Percentiles rank a stretch among this genome's conserved stretches.
Evolutionary conservation across 2,888 invertebrate genomes (phyloP).

Genomic region (Conus canariensis): DNA sequence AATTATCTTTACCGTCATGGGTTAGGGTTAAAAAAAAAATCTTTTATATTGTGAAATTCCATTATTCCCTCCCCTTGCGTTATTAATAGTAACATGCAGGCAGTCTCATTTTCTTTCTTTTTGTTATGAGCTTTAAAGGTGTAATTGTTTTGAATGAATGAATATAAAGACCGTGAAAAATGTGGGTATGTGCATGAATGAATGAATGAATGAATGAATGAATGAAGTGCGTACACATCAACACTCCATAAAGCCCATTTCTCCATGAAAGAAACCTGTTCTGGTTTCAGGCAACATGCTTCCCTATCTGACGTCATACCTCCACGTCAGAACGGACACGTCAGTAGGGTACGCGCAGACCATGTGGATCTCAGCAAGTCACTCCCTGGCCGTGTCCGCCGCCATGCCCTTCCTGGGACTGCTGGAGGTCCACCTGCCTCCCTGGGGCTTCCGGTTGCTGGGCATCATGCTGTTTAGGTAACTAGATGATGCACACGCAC

Average conservation of each 20-base stretch:
- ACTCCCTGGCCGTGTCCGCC: background rate
- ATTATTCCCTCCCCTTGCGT: too few species aligned
- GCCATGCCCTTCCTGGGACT: background rate
- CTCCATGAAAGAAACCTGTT: background rate
- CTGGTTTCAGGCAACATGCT: background rate
- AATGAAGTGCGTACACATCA: background rate
- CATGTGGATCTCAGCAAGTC: background rate
- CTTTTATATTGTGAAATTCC: too few species aligned
- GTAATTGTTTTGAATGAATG: too few species aligned
- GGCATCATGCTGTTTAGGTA: background rate
- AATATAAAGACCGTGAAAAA: too few species aligned
- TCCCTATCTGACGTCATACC: constrained; percentile 11
- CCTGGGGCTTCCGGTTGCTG: background rate
- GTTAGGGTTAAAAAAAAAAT: too few species aligned
- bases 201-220: too few species aligned
- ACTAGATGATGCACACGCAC: too few species aligned
- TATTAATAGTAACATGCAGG: too few species aligned
- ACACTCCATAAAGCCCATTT: background rate
- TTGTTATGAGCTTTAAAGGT: too few species aligned
- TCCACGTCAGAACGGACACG: background rate
- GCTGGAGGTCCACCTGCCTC: background rate
- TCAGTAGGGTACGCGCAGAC: background rate
- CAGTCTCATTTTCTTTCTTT: too few species aligned
- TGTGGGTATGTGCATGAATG: too few species aligned
- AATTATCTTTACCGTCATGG: too few species aligned